Percentiles rank a stretch among this genome's conserved stretches.
Evolutionary conservation across 2,888 invertebrate species (phyloP).

Genomic region (Halictus quadricinctus): DNA sequence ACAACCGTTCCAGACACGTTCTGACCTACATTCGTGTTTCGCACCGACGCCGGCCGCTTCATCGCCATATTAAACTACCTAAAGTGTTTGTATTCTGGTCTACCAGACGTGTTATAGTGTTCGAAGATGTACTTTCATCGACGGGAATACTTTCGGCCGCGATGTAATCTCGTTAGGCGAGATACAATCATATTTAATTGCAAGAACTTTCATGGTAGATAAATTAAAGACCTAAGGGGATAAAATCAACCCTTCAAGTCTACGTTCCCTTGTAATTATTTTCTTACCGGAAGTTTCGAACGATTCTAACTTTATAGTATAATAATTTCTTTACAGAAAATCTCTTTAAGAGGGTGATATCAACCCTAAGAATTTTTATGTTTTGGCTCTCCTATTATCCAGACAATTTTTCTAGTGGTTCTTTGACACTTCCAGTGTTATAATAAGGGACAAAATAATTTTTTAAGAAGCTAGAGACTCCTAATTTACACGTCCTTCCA

Average conservation of each 20-base stretch:
- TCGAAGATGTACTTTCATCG: constrained; percentile 4
- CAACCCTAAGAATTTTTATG: neutral
- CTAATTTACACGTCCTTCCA: neutral
- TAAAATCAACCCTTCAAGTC: neutral
- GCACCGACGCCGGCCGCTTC: neutral
- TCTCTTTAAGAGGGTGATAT: neutral
- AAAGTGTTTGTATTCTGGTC: constrained; percentile 3
- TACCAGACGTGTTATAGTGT: neutral
- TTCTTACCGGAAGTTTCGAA: too few species aligned
- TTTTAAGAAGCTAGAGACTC: neutral
- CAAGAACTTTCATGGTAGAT: neutral
- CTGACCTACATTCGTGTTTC: constrained; percentile 38
- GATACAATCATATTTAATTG: neutral
- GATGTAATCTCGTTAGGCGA: neutral
- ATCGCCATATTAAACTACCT: neutral
- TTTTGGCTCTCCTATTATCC: neutral
- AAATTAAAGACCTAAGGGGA: neutral
- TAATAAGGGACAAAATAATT: neutral
- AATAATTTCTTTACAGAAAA: neutral
- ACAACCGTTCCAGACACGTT: constrained; percentile 20
- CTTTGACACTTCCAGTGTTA: too few species aligned
- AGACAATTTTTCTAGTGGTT: neutral
- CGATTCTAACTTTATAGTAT: too few species aligned
- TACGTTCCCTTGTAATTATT: neutral
- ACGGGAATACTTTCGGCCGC: constrained; percentile 1